These are phyloP conservation scores for Lycaena phlaeas DNA, from an alignment of 2,888 invertebrate genomes.

Conservation along the genomic window DNA sequence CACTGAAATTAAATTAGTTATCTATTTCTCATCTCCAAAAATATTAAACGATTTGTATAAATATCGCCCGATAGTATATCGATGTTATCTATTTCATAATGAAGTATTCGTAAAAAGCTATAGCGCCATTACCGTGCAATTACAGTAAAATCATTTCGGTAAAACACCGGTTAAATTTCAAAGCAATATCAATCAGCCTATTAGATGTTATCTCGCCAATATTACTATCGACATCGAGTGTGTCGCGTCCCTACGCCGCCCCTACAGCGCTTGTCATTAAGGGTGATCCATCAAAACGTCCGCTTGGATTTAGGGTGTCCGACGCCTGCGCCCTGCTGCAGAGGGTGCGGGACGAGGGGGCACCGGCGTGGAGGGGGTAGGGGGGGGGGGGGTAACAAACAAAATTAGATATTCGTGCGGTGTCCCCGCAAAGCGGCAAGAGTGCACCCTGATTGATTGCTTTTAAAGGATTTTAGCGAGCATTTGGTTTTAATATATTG, in stretches of 20 bases:
- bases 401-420: conserved; percentile 70
- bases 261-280: conserved; percentile 69
- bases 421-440: conserved; percentile 61
- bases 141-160: conserved; percentile 13
- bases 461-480: conserved; percentile 30
- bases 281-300: conserved; percentile 74
- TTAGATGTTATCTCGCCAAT: conserved; percentile 15
- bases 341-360: conserved; percentile 23
- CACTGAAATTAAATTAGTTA: no score
- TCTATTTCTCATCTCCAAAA: no score
- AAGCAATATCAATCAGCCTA: conserved; percentile 11
- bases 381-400: conserved; percentile 47
- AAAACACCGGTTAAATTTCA: conserved; percentile 10
- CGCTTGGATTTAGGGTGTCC: conserved; percentile 66
- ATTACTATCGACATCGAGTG: conserved; percentile 19
- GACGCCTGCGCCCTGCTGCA: conserved; percentile 48
- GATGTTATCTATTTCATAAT: no score
- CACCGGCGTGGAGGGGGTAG: conserved; percentile 22
- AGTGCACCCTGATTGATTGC: conserved; percentile 65
- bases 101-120: no score
- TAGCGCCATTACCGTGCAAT: no score
- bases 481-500: neutral
- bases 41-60: no score
- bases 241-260: conserved; percentile 38
- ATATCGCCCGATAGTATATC: no score